These are phyloP conservation scores for Brachyalestes nurse DNA, from an alignment of 2,797 vertebrate species.

Conservation along the genomic window DNA sequence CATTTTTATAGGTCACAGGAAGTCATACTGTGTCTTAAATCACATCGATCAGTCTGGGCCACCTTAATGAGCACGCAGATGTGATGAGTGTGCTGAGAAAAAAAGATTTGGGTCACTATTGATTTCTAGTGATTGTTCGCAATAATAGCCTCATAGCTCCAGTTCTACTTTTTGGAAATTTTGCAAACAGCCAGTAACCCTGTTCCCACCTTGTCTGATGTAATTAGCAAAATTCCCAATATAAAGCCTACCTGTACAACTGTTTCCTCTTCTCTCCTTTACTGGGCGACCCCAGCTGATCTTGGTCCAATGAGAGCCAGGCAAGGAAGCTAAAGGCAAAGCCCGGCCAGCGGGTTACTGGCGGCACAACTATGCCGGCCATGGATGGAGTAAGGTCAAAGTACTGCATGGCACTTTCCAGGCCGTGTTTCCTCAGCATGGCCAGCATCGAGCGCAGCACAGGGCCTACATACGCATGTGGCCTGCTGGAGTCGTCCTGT, in stretches of 20 bases:
- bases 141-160: no score
- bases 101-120: no score
- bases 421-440: constrained; percentile 91
- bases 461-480: constrained; percentile 85
- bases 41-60: no score
- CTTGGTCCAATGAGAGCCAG: constrained; percentile 95
- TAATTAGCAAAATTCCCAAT: no score
- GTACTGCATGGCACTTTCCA: constrained; percentile 86
- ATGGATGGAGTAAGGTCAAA: constrained; percentile 93
- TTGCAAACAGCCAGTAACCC: no score
- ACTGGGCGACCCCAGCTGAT: constrained; percentile 77
- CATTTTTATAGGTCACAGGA: no score
- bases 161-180: no score
- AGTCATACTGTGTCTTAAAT: no score
- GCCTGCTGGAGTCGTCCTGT: constrained; percentile 75
- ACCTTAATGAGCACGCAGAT: no score
- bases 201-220: no score
- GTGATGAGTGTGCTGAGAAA: no score
- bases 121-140: no score
- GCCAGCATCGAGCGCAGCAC: constrained; percentile 85
- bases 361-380: constrained; percentile 96
- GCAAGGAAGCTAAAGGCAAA: constrained; percentile 89
- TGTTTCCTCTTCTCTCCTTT: constrained; percentile 95
- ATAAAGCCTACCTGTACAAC: constrained; percentile 47
- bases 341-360: constrained; percentile 92